Base-by-base conservation (phyloP, 1,140 invertebrate species). In the Lysiphlebus fabarum region DNA sequence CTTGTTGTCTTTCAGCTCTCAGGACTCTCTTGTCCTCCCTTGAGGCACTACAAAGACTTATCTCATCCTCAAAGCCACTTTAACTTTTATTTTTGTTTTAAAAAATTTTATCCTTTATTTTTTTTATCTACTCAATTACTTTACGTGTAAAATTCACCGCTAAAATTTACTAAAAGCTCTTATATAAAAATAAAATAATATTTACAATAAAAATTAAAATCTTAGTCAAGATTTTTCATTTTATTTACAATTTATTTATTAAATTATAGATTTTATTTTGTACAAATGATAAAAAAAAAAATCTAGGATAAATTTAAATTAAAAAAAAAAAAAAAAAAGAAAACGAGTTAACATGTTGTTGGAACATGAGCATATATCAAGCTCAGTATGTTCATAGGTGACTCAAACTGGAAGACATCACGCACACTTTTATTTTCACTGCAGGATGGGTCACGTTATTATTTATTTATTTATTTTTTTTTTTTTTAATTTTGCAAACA, bases 111-210 rank as follows among this genome's bases (percentile, higher is more conserved):
- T 45, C 37, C 26, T 51, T 53, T 53, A 56, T 55, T 50, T n/a
- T n/a, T n/a, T 61, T 50, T 48, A 51, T 54, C 56, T 40, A 55
- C 60, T 70, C 65, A 64, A 65, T 71, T 69, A 69, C 70, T 70
- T 70, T 69, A 71, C 68, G n/a, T 38, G 34, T 67, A 75, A 75
- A 75, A 26, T 26, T 26, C 66, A 70, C 74, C 74, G 66, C 67
- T 73, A 70, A 74, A 72, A 68, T 68, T 67, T 67, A 65, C 67
- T 73, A 73, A 76, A 67, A 70, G 73, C 61, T 70, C 33, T 59
- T 50, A 47, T 53, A 34, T 38, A 1, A 51, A 11, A 6, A 45
- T 40, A 40, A 4, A 11, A 40, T 3, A 8, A 40, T 45, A 11
- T n/a, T 45, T n/a, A 45, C 9, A 45, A 14, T 12, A n/a, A n/a